A percentile compares a stretch with the other conserved stretches of the same genome.
These are phyloP conservation scores for Orthosia incerta DNA, from an alignment of 2,888 invertebrate genomes.

Conservation along the genomic window DNA sequence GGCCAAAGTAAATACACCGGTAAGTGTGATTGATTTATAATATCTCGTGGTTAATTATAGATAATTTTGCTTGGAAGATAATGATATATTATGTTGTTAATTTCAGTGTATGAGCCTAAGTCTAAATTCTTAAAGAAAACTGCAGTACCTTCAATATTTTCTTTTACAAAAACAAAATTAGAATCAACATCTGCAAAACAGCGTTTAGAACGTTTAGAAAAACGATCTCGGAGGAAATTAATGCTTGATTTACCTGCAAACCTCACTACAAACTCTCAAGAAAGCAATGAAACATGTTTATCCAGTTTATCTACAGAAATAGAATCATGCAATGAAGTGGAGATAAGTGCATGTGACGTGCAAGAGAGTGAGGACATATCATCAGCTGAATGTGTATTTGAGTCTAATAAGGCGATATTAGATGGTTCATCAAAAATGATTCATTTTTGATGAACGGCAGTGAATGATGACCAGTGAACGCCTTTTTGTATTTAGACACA, in stretches of 20 bases:
- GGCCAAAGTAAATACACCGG: slow-evolving; percentile 16
- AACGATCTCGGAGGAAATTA: not conserved
- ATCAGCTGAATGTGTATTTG: not conserved
- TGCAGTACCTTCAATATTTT: slow-evolving; percentile 17
- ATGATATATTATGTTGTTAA: not conserved
- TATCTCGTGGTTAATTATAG: not conserved
- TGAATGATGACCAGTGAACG: too few species aligned
- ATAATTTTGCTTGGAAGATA: not conserved
- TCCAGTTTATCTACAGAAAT: not conserved
- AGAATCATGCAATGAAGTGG: slow-evolving; percentile 15
- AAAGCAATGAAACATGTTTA: not conserved
- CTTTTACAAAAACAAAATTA: slow-evolving; percentile 3
- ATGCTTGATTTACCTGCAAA: not conserved
- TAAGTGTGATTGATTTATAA: slow-evolving; percentile 4
- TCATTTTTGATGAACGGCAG: too few species aligned
- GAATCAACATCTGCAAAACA: slow-evolving; percentile 8
- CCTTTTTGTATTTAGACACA: too few species aligned
- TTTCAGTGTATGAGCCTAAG: slow-evolving; percentile 7
- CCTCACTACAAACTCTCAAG: not conserved
- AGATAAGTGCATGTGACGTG: not conserved
- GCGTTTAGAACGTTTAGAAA: slow-evolving; percentile 10
- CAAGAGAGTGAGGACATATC: not conserved
- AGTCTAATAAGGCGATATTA: too few species aligned
- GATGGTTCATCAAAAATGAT: too few species aligned
- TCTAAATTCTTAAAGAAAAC: slow-evolving; percentile 18